Percentiles rank a stretch among this genome's conserved stretches.
These are phyloP conservation scores for Coleophora deauratella DNA, from an alignment of 2,888 invertebrate species.

Conservation along the genomic window DNA sequence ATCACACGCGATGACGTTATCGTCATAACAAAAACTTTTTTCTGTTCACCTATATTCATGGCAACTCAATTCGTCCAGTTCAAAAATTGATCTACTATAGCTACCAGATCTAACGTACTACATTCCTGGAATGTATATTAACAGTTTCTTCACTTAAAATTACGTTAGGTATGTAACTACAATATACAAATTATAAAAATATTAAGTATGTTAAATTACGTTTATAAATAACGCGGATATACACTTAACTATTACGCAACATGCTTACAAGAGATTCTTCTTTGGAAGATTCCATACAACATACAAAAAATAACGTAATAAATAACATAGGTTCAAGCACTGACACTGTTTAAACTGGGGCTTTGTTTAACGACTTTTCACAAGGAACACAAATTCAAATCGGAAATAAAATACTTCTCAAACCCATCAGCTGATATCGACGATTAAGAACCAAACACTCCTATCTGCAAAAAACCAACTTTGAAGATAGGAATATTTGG, in stretches of 20 bases:
- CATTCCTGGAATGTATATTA: slow-evolving; percentile 57
- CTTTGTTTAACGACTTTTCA: no score
- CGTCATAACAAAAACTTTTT: no score
- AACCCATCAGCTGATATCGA: no score
- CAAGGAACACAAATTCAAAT: no score
- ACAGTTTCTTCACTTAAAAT: slow-evolving; percentile 14
- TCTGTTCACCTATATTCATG: no score
- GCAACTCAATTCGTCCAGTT: not conserved
- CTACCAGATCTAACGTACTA: slow-evolving; percentile 31
- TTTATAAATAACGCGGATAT: not conserved
- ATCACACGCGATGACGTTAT: no score
- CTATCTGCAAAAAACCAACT: no score
- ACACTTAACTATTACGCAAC: not conserved
- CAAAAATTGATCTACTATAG: slow-evolving; percentile 31
- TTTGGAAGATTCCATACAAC: slow-evolving; percentile 28
- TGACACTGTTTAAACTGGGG: no score
- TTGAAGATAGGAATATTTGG: no score
- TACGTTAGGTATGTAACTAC: slow-evolving; percentile 32
- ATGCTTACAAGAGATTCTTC: slow-evolving; percentile 29
- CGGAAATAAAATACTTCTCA: no score
- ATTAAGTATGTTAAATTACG: slow-evolving; percentile 24
- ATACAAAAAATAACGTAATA: no score
- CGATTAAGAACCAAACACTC: no score
- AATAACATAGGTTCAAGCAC: not conserved
- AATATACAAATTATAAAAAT: slow-evolving; percentile 47